Evolutionary conservation across 2,888 invertebrate genomes (phyloP).

Genomic region (Nephrocerus scutellatus): DNA sequence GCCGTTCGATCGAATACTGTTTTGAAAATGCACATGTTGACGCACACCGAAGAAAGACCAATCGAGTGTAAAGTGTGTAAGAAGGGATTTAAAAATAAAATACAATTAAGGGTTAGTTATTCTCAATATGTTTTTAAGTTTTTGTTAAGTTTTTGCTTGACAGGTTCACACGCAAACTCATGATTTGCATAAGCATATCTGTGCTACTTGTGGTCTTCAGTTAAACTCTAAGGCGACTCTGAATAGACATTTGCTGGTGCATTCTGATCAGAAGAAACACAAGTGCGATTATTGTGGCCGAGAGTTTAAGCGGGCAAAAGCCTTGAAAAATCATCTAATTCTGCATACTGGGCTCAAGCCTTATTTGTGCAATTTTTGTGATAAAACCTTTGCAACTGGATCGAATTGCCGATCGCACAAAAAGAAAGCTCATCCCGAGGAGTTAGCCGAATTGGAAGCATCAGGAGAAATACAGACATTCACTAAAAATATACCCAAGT

Average conservation of each 20-base stretch:
- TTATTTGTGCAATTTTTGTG: constrained; percentile 46
- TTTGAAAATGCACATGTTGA: constrained; percentile 49
- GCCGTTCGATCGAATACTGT: constrained; percentile 48
- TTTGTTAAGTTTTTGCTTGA: too few relatives aligned
- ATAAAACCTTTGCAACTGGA: constrained; percentile 47
- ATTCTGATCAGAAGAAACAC: constrained; percentile 43
- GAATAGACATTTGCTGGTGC: constrained; percentile 39
- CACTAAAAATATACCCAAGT: constrained; percentile 44
- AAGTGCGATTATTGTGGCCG: constrained; percentile 43
- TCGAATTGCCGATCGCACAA: constrained; percentile 47
- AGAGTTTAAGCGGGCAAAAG: constrained; percentile 46
- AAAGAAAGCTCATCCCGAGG: constrained; percentile 44
- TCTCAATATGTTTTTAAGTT: neutral
- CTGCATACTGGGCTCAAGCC: constrained; percentile 45
- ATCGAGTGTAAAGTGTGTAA: constrained; percentile 48
- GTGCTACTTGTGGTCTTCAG: constrained; percentile 39
- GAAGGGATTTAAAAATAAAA: constrained; percentile 43
- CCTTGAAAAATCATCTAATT: constrained; percentile 45
- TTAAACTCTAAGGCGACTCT: constrained; percentile 39
- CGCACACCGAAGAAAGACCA: constrained; percentile 49
- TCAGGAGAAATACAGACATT: constrained; percentile 37
- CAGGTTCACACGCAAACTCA: constrained; percentile 41
- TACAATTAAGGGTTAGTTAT: constrained; percentile 29
- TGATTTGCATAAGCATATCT: constrained; percentile 41
- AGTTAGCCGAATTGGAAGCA: constrained; percentile 45